phyloP scores from a whole-genome alignment of 2,113 vertebrate species.

The Spea multiplicata region DNA sequence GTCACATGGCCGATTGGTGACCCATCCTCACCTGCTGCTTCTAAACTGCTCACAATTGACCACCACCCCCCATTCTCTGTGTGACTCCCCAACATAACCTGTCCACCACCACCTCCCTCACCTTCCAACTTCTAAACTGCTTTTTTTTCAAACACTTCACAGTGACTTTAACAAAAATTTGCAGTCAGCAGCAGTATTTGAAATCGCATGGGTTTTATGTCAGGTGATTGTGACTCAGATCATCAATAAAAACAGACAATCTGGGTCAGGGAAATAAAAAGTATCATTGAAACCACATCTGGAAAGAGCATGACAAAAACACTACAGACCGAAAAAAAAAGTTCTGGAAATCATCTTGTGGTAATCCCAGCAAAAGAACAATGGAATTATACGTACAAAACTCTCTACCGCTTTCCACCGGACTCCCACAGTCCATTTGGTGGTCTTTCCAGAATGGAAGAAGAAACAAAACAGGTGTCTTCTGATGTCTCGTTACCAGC shows the following conservation, averaged over 20 bases:
- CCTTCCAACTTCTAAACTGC: too few species aligned
- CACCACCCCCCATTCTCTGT: too few species aligned
- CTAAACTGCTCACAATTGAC: too few species aligned
- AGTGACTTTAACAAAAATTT: not conserved
- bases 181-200: not conserved
- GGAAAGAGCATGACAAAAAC: constrained; percentile 1
- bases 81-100: too few species aligned
- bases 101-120: too few species aligned
- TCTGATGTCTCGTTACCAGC: too few species aligned
- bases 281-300: constrained; percentile 11
- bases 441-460: not conserved
- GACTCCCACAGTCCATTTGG: not conserved
- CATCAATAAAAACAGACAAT: not conserved
- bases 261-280: constrained; percentile 1
- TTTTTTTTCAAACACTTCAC: too few species aligned
- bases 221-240: constrained; percentile 11
- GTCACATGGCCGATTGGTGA: too few species aligned
- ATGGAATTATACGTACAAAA: not conserved
- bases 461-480: not conserved
- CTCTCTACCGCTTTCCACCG: not conserved
- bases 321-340: not conserved
- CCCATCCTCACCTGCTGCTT: too few species aligned
- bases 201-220: not conserved
- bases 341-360: not conserved
- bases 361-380: not conserved